Percentiles rank a stretch among this genome's conserved stretches.
phyloP scores from a whole-genome alignment of 2,888 invertebrate genomes.

The Eristalinus aeneus region DNA sequence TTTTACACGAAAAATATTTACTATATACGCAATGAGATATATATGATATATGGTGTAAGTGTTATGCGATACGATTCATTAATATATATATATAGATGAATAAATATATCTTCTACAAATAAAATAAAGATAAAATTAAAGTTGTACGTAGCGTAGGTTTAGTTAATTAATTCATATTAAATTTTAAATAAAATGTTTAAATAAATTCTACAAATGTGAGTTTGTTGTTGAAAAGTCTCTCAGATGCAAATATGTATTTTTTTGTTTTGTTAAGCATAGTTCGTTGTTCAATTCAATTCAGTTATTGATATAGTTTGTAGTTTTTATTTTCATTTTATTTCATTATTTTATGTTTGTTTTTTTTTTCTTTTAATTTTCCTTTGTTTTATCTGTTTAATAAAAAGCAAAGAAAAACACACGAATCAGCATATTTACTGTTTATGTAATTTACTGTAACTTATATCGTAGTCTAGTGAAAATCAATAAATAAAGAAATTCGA shows the following conservation, averaged over 20 bases:
- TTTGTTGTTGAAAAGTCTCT: conserved; percentile 39
- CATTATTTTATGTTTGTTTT: conserved; percentile 2
- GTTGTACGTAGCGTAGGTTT: conserved; percentile 24
- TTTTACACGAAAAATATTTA: conserved; percentile 68
- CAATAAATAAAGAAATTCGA: conserved; percentile 55
- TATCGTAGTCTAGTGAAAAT: conserved; percentile 34
- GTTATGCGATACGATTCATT: conserved; percentile 51
- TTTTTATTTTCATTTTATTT: conserved; percentile 22
- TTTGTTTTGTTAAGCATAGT: conserved; percentile 30
- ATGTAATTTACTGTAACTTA: conserved; percentile 50
- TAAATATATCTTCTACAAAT: conserved; percentile 7
- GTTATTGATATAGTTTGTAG: conserved; percentile 5
- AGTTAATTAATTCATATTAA: conserved; percentile 45
- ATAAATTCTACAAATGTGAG: conserved; percentile 41
- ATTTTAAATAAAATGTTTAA: conserved; percentile 37
- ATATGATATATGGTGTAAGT: conserved; percentile 9
- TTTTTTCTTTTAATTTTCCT: conserved; percentile 19
- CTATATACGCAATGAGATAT: conserved; percentile 46
- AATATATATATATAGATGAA: conserved; percentile 13
- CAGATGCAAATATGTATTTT: neutral
- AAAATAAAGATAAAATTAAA: conserved; percentile 4
- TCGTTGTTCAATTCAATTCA: conserved; percentile 7
- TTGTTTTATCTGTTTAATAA: conserved; percentile 29
- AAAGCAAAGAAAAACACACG: conserved; percentile 22
- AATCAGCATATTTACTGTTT: conserved; percentile 43